phyloP scores from a whole-genome alignment of 2,888 invertebrate genomes.

The Sphaerophoria taeniata region DNA sequence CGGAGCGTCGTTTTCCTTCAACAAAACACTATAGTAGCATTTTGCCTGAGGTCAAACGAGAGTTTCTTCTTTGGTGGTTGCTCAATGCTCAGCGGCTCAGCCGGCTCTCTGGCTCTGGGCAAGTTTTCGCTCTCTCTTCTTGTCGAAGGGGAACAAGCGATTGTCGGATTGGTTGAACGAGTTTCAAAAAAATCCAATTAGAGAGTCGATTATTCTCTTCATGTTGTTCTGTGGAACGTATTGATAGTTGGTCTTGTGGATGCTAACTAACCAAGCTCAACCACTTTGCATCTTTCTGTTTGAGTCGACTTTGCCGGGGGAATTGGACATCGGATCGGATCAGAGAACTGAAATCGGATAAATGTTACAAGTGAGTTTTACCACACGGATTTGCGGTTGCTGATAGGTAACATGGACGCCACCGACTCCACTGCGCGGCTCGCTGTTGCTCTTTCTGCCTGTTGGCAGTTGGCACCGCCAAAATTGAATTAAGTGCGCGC shows the following conservation, averaged over 20 bases:
- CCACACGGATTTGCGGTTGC: conserved; percentile 74
- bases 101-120: not conserved
- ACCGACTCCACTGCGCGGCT: conserved; percentile 39
- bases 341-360: conserved; percentile 40
- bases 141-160: conserved; percentile 68
- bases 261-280: conserved; percentile 60
- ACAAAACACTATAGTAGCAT: conserved; percentile 33
- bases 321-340: not conserved
- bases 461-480: conserved; percentile 71
- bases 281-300: conserved; percentile 38
- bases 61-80: conserved; percentile 43
- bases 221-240: conserved; percentile 49
- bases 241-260: conserved; percentile 21
- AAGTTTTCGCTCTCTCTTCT: conserved; percentile 49
- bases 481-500: conserved; percentile 74
- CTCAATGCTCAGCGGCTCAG: not conserved
- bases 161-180: conserved; percentile 47
- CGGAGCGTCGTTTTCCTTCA: conserved; percentile 72
- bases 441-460: not conserved
- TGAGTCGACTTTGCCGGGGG: conserved; percentile 19
- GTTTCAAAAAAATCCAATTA: conserved; percentile 62
- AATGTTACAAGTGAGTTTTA: conserved; percentile 70
- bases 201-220: conserved; percentile 58
- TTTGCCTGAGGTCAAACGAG: conserved; percentile 68
- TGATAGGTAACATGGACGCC: conserved; percentile 71